These are phyloP conservation scores for Leptatherina wallacei DNA, from an alignment of 2,797 vertebrate genomes.

Conservation along the genomic window DNA sequence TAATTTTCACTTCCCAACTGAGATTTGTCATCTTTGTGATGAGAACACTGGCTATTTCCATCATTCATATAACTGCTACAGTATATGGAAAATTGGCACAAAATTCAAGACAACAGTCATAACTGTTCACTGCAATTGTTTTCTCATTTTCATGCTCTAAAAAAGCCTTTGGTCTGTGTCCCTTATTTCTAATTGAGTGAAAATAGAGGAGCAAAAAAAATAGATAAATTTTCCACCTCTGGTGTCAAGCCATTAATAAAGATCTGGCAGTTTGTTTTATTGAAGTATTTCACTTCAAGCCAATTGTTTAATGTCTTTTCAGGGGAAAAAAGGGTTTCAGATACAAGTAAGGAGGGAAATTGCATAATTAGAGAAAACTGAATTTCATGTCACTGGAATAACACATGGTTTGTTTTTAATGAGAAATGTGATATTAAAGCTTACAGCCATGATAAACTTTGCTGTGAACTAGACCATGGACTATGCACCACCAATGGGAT, in stretches of 20 bases:
- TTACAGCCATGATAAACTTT: constrained; percentile 43
- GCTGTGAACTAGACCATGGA: constrained; percentile 63
- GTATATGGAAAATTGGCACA: constrained; percentile 38
- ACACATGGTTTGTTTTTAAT: constrained; percentile 55
- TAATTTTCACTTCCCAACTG: too few species aligned
- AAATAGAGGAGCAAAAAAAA: background rate
- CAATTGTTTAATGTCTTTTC: constrained; percentile 40
- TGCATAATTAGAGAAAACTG: constrained; percentile 42
- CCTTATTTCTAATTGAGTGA: constrained; percentile 30
- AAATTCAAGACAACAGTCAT: constrained; percentile 8
- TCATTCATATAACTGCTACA: constrained; percentile 14
- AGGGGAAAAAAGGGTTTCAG: constrained; percentile 7
- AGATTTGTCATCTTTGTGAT: background rate
- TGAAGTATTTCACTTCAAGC: constrained; percentile 23
- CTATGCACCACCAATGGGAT: constrained; percentile 52
- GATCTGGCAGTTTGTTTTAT: constrained; percentile 37
- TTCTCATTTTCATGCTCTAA: constrained; percentile 28
- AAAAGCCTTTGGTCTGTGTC: constrained; percentile 9
- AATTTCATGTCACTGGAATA: constrained; percentile 51
- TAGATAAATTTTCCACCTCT: constrained; percentile 38
- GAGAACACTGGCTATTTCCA: constrained; percentile 1
- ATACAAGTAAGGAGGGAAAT: constrained; percentile 19
- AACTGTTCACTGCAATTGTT: constrained; percentile 3
- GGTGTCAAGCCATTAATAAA: constrained; percentile 32
- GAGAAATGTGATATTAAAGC: constrained; percentile 51